phyloP scores from a whole-genome alignment of 2,113 vertebrate species.

The Caloenas nicobarica region DNA sequence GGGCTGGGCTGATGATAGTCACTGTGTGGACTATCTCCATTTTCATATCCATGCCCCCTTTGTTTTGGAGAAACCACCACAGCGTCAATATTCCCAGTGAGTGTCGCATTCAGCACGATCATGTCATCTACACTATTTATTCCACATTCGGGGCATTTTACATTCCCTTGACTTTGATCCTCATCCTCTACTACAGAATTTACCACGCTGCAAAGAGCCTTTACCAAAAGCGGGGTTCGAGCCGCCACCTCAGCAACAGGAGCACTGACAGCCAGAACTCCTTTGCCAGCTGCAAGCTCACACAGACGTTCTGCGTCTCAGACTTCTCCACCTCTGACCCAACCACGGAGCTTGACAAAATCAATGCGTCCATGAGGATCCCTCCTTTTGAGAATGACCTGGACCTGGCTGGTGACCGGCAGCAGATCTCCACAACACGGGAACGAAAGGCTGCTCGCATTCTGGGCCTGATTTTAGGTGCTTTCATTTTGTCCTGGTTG shows the following conservation, averaged over 20 bases:
- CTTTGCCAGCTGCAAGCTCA: slow-evolving; percentile 80
- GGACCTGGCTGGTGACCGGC: slow-evolving; percentile 75
- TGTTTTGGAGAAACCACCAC: slow-evolving; percentile 84
- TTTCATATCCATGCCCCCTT: slow-evolving; percentile 87
- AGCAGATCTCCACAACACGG: slow-evolving; percentile 83
- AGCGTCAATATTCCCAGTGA: slow-evolving; percentile 61
- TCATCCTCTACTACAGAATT: slow-evolving; percentile 90
- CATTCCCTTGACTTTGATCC: slow-evolving; percentile 87
- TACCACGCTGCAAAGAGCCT: slow-evolving; percentile 87
- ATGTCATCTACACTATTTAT: slow-evolving; percentile 88
- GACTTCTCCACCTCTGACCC: slow-evolving; percentile 85
- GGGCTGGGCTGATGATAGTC: slow-evolving; percentile 82
- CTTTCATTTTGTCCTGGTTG: slow-evolving; percentile 90
- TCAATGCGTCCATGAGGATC: slow-evolving; percentile 63
- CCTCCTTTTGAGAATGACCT: slow-evolving; percentile 77
- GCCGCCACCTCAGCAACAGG: slow-evolving; percentile 84
- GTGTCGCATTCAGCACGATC: slow-evolving; percentile 86
- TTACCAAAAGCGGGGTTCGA: slow-evolving; percentile 89
- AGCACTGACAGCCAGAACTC: slow-evolving; percentile 86
- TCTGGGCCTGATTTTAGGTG: slow-evolving; percentile 87
- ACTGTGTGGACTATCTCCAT: slow-evolving; percentile 85
- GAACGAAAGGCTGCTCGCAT: slow-evolving; percentile 89
- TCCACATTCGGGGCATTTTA: slow-evolving; percentile 90
- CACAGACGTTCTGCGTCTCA: slow-evolving; percentile 84
- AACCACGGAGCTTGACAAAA: slow-evolving; percentile 77